Conservation (phyloP, 2,797 vertebrate genomes). For the Acrossocheilus wenchowensis region DNA sequence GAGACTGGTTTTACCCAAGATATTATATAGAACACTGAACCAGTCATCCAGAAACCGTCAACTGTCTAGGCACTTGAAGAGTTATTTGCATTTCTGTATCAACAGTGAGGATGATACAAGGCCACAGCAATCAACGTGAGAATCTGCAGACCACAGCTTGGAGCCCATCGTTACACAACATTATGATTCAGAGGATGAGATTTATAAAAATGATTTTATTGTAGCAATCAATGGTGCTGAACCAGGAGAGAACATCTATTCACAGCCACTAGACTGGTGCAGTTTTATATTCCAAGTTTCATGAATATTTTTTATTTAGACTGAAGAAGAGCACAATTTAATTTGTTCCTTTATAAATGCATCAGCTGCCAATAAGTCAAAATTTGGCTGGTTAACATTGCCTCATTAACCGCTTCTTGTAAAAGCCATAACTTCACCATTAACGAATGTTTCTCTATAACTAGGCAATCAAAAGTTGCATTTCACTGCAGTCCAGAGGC, state of each 20-base stretch:
- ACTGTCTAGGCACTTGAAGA: not conserved
- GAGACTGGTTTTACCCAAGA: not conserved
- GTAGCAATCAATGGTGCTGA: conserved; percentile 22
- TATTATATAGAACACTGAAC: not conserved
- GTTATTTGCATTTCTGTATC: not conserved
- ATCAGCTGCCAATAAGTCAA: not conserved
- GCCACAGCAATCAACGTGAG: conserved; percentile 3
- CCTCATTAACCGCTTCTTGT: not conserved
- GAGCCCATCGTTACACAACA: not conserved
- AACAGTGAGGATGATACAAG: not conserved
- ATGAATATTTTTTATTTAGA: not conserved
- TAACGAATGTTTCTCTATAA: not conserved
- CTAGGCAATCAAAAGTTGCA: not conserved
- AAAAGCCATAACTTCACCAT: not conserved
- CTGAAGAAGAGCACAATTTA: not conserved
- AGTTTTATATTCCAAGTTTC: not conserved
- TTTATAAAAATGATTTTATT: conserved; percentile 9
- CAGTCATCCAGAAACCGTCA: not conserved
- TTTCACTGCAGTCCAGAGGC: not conserved
- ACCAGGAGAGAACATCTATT: conserved; percentile 20
- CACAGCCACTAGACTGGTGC: not conserved
- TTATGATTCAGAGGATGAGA: conserved; percentile 16
- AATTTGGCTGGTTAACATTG: not conserved
- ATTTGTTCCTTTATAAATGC: not conserved
- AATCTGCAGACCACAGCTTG: not conserved